Base-by-base conservation (phyloP, 2,888 invertebrate species). In the Tenthredo livida region DNA sequence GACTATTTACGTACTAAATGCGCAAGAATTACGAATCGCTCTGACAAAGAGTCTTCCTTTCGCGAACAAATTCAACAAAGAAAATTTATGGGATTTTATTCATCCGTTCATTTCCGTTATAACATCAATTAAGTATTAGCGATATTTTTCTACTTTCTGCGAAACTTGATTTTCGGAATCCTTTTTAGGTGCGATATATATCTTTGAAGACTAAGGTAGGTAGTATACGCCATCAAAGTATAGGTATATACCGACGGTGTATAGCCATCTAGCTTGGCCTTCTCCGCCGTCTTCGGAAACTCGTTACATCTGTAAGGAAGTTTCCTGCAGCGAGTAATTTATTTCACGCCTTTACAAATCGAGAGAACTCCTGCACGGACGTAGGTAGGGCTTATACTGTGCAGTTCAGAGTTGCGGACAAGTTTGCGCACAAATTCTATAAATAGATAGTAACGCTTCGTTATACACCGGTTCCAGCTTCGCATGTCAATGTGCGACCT, bases 371-470 rank as follows among this genome's bases (percentile, higher is more conserved):
- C 37, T 37, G 29, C 25, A 37, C 33, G 70, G 40, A 58, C 37
- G 43, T 58, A 83, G 47, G 67, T 70, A 67, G 83, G 37, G 17
- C 9, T 29, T 4, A 29, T 25, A 5, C 54, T 29, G 40, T 40
- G 80, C 40, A 40, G 80, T 61, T 80, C 21, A 80, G 80, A 37
- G 58, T 80, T 80, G 61, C 61, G 61, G 83, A 83, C 67, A 83
- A 83, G 83, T 83, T 83, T 83, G 83, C 50, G 83, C 83, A 70
- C 67, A 83, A 83, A 83, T 83, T 83, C 83, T 83, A 83, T 83
- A 83, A 83, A 83, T 83, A 83, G 83, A 83, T 54, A 54, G 37
- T 47, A 70, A 83, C 67, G 67, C 83, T 83, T 83, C 67, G 67
- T 83, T 83, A 67, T 67, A 67, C 83, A 83, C 83, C 83, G 83